phyloP scores from a whole-genome alignment of 2,888 invertebrate genomes.

The Chloroclysta siterata region DNA sequence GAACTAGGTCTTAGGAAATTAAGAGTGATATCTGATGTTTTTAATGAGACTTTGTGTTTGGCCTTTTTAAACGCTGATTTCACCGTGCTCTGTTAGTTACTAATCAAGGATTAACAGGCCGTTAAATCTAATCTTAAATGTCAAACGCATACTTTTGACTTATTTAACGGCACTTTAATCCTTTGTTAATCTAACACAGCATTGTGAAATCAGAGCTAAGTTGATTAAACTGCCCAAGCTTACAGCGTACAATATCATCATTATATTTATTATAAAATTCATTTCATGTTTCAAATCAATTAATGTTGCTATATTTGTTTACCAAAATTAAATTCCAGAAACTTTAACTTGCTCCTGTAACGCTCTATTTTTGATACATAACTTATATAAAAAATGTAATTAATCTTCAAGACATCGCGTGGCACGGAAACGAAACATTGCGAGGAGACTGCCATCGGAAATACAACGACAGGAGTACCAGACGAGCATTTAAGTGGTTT shows the following conservation, averaged over 20 bases:
- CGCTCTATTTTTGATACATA: conserved; percentile 12
- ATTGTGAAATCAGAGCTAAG: too few relatives aligned
- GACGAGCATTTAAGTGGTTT: conserved; percentile 63
- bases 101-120: too few relatives aligned
- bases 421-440: conserved; percentile 61
- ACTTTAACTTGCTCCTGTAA: neutral
- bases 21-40: conserved; percentile 29
- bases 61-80: too few relatives aligned
- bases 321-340: neutral
- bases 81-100: too few relatives aligned
- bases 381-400: conserved; percentile 44
- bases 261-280: too few relatives aligned
- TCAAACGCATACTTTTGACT: too few relatives aligned
- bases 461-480: conserved; percentile 56
- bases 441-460: conserved; percentile 55
- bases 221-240: too few relatives aligned
- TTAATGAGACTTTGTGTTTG: conserved; percentile 4
- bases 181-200: too few relatives aligned
- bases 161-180: too few relatives aligned
- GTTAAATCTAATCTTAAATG: too few relatives aligned
- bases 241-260: too few relatives aligned
- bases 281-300: too few relatives aligned
- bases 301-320: neutral
- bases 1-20: conserved; percentile 35
- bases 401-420: conserved; percentile 47